phyloP scores from a whole-genome alignment of 2,888 invertebrate genomes.

The Plebejus melissa region DNA sequence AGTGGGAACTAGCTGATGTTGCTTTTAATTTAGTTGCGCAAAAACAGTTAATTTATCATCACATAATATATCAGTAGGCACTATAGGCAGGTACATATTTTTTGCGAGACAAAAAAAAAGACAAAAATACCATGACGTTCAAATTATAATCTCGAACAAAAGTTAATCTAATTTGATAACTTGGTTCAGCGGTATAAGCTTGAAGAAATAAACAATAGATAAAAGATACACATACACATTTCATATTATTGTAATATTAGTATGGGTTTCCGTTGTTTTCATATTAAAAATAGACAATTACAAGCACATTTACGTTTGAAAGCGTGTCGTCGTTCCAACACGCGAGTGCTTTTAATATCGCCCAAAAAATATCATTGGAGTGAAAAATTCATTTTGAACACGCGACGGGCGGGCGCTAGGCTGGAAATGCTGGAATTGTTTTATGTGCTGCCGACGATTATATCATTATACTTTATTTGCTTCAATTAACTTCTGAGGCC shows the following conservation, averaged over 20 bases:
- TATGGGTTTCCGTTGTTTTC: background rate
- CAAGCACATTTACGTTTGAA: slow-evolving; percentile 7
- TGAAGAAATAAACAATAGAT: no score
- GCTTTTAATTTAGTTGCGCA: no score
- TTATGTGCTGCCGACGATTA: slow-evolving; percentile 20
- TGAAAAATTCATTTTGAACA: slow-evolving; percentile 22
- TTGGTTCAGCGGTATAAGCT: no score
- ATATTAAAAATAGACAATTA: slow-evolving; percentile 13
- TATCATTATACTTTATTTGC: slow-evolving; percentile 25
- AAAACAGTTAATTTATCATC: no score
- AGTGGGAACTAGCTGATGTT: background rate
- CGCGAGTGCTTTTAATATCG: slow-evolving; percentile 22
- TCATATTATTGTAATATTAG: no score
- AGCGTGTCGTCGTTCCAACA: slow-evolving; percentile 16
- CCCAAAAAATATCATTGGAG: slow-evolving; percentile 21
- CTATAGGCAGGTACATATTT: no score
- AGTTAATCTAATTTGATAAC: no score
- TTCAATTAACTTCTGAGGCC: slow-evolving; percentile 3
- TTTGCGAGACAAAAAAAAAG: no score
- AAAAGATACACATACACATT: no score
- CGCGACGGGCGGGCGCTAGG: slow-evolving; percentile 8
- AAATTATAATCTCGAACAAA: no score
- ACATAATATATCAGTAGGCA: no score
- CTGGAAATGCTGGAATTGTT: slow-evolving; percentile 22
- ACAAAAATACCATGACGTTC: no score